These are phyloP conservation scores for Belgica antarctica DNA, from an alignment of 2,888 invertebrate species.

Conservation along the genomic window DNA sequence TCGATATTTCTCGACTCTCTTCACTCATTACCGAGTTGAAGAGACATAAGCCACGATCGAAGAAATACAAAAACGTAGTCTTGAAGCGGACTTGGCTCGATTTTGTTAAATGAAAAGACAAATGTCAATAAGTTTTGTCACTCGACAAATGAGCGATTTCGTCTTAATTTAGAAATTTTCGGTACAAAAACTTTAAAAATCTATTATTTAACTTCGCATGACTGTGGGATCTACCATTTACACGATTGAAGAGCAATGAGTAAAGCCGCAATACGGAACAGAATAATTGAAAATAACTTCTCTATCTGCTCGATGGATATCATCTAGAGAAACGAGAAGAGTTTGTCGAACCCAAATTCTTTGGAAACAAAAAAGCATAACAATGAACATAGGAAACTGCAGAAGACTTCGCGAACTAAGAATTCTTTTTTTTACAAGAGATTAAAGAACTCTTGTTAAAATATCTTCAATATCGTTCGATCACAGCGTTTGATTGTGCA, in stretches of 20 bases:
- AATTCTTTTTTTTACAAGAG: not conserved
- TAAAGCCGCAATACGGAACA: conserved; percentile 20
- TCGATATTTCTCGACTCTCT: not conserved
- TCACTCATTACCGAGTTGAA: not conserved
- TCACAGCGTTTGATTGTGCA: conserved; percentile 1
- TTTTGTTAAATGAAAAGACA: conserved; percentile 5
- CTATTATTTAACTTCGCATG: too few relatives aligned
- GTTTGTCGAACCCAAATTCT: conserved; percentile 3
- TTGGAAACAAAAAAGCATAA: too few relatives aligned
- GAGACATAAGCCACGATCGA: conserved; percentile 17
- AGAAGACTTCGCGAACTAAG: not conserved
- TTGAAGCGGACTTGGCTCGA: not conserved
- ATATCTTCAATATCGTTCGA: not conserved
- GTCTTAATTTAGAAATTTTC: too few relatives aligned
- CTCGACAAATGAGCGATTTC: too few relatives aligned
- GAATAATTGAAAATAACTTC: conserved; percentile 19
- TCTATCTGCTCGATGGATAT: conserved; percentile 1
- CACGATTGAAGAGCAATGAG: not conserved
- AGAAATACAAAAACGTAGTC: not conserved
- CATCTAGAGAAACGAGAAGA: not conserved
- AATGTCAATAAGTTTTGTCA: too few relatives aligned
- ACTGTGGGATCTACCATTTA: too few relatives aligned
- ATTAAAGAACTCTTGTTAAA: conserved; percentile 2
- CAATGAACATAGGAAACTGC: not conserved
- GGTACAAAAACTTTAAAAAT: too few relatives aligned